Percentiles rank a stretch among this genome's conserved stretches.
These are phyloP conservation scores for Siniperca chuatsi DNA, from an alignment of 2,113 vertebrate genomes.

Conservation along the genomic window DNA sequence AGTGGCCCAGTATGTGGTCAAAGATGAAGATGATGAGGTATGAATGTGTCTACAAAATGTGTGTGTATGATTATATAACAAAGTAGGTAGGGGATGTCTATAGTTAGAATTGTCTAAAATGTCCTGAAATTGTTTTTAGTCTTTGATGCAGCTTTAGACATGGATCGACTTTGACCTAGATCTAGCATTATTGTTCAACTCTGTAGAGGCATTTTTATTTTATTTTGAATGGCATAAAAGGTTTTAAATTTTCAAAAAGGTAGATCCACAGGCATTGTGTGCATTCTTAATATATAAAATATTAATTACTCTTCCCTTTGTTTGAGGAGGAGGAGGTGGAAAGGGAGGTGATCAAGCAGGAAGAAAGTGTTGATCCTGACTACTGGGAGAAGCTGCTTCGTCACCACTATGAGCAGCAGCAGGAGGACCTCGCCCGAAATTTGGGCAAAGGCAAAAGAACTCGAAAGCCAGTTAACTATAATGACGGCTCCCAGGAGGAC, in stretches of 20 bases:
- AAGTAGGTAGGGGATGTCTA: background rate
- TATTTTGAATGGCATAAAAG: no score
- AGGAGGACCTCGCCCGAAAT: slow-evolving; percentile 96
- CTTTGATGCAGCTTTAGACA: background rate
- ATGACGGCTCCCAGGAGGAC: slow-evolving; percentile 98
- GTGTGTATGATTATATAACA: background rate
- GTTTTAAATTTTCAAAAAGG: background rate
- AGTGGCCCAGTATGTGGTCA: slow-evolving; percentile 98
- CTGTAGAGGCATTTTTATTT: no score
- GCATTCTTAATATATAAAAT: background rate
- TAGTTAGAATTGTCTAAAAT: background rate
- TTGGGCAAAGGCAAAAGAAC: slow-evolving; percentile 98
- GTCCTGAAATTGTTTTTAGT: background rate
- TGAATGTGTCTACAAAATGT: slow-evolving; percentile 54
- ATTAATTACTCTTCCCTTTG: background rate
- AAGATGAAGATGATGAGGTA: slow-evolving; percentile 97
- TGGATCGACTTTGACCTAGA: background rate
- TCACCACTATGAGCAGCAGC: slow-evolving; percentile 99
- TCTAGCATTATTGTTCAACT: background rate
- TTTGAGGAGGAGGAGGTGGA: slow-evolving; percentile 95
- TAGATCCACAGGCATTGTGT: background rate
- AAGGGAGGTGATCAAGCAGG: slow-evolving; percentile 98
- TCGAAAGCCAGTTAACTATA: slow-evolving; percentile 99
- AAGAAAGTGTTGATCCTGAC: slow-evolving; percentile 97
- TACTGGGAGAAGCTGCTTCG: slow-evolving; percentile 99